phyloP scores from a whole-genome alignment of 2,113 vertebrate genomes.

The Halichoeres trimaculatus region DNA sequence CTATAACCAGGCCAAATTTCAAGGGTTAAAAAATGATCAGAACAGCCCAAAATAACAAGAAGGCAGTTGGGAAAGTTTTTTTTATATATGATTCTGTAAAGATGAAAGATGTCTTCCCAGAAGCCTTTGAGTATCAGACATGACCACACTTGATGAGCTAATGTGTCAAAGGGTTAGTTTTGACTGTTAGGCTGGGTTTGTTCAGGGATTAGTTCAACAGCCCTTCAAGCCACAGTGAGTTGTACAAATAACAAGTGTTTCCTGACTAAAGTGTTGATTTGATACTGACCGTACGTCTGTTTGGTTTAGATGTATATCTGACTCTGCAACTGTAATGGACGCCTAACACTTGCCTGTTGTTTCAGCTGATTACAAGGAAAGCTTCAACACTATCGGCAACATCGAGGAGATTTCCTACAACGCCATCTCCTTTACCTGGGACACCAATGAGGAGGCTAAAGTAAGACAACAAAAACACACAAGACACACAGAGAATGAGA shows the following conservation, averaged over 20 bases:
- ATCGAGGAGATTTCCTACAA: slow-evolving; percentile 99
- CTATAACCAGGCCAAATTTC: too few relatives aligned
- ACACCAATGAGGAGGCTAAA: slow-evolving; percentile 98
- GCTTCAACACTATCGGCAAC: slow-evolving; percentile 98
- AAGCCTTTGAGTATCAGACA: too few relatives aligned
- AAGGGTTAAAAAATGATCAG: too few relatives aligned
- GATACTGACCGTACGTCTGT: neutral
- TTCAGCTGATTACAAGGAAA: slow-evolving; percentile 98
- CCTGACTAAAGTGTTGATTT: neutral
- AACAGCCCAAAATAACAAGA: too few relatives aligned
- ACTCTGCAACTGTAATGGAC: neutral
- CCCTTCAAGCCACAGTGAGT: neutral
- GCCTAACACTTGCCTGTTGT: neutral
- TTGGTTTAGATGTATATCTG: neutral
- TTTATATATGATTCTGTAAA: too few relatives aligned
- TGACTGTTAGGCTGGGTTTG: slow-evolving; percentile 4
- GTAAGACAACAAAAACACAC: slow-evolving; percentile 76
- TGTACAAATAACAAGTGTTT: neutral
- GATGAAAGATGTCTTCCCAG: too few relatives aligned
- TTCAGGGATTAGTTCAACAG: slow-evolving; percentile 21
- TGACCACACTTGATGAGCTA: too few relatives aligned
- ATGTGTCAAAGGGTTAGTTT: slow-evolving; percentile 11
- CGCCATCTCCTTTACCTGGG: slow-evolving; percentile 98
- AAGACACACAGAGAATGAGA: neutral
- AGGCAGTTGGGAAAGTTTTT: too few relatives aligned